Conservation (phyloP, 2,113 vertebrate genomes). For the Gymnocephalus cernua region DNA sequence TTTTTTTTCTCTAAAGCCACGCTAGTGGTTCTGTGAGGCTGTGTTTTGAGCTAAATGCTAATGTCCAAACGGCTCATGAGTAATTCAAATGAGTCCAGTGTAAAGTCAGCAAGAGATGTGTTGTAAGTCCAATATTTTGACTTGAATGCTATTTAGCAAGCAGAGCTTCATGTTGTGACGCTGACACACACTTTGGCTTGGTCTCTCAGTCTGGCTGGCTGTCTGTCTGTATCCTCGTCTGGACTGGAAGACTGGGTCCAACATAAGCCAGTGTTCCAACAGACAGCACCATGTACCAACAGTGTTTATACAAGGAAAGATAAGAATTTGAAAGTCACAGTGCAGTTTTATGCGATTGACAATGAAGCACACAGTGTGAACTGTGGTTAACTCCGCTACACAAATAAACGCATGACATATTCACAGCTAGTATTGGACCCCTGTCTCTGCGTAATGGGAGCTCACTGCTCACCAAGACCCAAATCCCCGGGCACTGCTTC, state of each 20-base stretch:
- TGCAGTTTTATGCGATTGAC: slow-evolving; percentile 4
- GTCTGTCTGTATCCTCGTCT: slow-evolving; percentile 20
- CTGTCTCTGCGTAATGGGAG: slow-evolving; percentile 45
- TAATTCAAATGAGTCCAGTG: not conserved
- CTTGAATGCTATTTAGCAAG: not conserved
- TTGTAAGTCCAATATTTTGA: not conserved
- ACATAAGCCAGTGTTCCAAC: slow-evolving; percentile 35
- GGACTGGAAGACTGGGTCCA: slow-evolving; percentile 31
- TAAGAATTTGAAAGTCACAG: slow-evolving; percentile 7
- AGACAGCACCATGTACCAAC: slow-evolving; percentile 9
- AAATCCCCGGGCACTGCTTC: slow-evolving; percentile 57
- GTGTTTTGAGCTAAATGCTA: too few relatives aligned
- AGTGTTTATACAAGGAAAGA: slow-evolving; percentile 35
- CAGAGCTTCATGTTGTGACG: slow-evolving; percentile 6
- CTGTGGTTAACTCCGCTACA: slow-evolving; percentile 23
- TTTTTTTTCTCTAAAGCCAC: not conserved
- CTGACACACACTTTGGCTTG: slow-evolving; percentile 35
- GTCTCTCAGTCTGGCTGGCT: slow-evolving; percentile 16
- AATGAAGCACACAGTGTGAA: slow-evolving; percentile 24
- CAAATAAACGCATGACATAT: slow-evolving; percentile 46
- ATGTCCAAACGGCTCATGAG: not conserved
- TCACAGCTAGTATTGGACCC: slow-evolving; percentile 27
- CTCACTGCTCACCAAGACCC: slow-evolving; percentile 25
- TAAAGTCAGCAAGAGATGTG: not conserved
- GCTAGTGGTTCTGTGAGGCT: too few relatives aligned